Conservation (phyloP, 35 echinoderm and acorn worm genomes). For the Diadema setosum region DNA sequence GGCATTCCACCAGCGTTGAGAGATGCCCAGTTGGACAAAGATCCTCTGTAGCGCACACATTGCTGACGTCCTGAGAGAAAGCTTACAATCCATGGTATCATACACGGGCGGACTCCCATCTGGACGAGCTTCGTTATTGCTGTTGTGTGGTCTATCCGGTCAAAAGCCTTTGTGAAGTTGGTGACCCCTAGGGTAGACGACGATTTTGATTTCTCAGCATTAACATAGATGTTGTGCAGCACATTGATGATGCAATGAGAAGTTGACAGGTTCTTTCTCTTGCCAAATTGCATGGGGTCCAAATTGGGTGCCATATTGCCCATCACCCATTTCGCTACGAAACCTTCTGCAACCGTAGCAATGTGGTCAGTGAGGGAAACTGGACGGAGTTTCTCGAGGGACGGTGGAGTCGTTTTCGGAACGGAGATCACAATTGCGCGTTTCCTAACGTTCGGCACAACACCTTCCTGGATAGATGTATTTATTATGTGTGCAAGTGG, state of each 20-base stretch:
- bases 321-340: background rate
- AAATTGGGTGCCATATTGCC: background rate
- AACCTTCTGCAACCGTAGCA: background rate
- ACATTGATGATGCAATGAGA: background rate
- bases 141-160: slow-evolving; percentile 19
- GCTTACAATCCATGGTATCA: slow-evolving; percentile 20
- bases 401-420: background rate
- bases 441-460: background rate
- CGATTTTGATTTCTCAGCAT: background rate
- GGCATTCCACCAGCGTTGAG: background rate
- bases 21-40: background rate
- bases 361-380: too few species aligned
- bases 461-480: too few species aligned
- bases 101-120: background rate
- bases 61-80: background rate
- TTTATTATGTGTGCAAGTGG: too few species aligned
- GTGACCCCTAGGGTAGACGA: background rate
- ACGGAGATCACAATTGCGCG: background rate
- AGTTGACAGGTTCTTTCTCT: background rate
- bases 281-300: background rate
- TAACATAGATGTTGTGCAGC: background rate
- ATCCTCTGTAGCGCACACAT: background rate
- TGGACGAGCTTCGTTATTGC: slow-evolving; percentile 22
- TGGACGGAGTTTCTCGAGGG: background rate
- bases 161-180: slow-evolving; percentile 35